Base-by-base conservation (phyloP, 2,888 invertebrate genomes). In the Osedax frankpressi region DNA sequence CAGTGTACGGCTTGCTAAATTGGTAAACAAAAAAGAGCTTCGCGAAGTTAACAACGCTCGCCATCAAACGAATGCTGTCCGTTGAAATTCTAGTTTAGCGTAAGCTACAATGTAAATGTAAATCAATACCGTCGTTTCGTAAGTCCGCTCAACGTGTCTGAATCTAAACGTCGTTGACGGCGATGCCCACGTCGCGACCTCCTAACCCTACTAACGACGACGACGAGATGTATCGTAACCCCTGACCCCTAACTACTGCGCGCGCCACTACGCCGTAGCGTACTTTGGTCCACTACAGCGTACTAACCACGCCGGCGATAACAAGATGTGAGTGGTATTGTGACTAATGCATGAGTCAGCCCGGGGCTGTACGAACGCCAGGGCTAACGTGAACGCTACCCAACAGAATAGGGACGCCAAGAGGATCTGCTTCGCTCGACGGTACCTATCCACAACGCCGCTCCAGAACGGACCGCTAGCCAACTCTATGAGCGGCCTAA, bases 401-500 rank as follows among this genome's bases (percentile, higher is more conserved):
- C 97, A 96, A 75, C 94, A 93, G 67, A 92, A 89, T 72, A 98
- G 86, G 0, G 96, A 94, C 70, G 91, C 92, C 74, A 98, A 85
- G 75, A 98, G 87, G 78, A 98, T 87, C 77, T 91, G 87, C 85
- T 87, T 87, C 77, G 84, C 84, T 73, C 82, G 81, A 74, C 80
- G 79, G 77, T 80, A 90, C 87, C 90, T 88, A 82, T 97, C 95
- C 3, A 76, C 77, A n/a, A 77, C 29, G 67, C 91, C 91, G 71
- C 94, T 94, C 97, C 97, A 98, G 85, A 98, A 95, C 0, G 97
- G 98, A 0, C 94, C 95, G 74, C 94, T 92, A 73, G 95, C 87
- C 85, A 97, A 96, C 86, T 98, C 97, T 70, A 98, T 92, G 84
- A 98, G 93, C 0, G 97, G 97, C 76, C 98, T 88, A 79, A 93